Evolutionary conservation across 2,113 vertebrate species (phyloP).

Genomic region (Muntiacus muntjak): DNA sequence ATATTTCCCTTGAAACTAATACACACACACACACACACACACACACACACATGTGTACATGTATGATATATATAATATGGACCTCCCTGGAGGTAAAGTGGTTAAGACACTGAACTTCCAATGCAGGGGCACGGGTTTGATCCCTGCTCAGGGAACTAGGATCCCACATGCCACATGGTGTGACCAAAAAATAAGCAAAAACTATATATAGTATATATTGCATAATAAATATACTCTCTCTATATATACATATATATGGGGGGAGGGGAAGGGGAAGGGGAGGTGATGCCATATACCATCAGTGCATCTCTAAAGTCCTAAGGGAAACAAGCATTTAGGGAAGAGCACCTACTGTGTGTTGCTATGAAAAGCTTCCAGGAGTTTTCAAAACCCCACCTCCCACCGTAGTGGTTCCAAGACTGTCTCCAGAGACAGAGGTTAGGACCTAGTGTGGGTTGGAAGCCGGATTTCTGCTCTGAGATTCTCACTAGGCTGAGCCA

Average conservation of each 20-base stretch:
- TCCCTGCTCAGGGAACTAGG: neutral
- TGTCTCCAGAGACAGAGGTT: neutral
- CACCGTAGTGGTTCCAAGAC: neutral
- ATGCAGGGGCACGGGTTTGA: neutral
- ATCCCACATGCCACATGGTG: neutral
- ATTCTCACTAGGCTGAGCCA: neutral
- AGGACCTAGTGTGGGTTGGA: neutral
- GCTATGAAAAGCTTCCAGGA: neutral
- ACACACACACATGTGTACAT: neutral
- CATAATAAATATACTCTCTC: neutral
- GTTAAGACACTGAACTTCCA: neutral
- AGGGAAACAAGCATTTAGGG: neutral
- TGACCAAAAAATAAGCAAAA: neutral
- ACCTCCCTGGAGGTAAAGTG: neutral
- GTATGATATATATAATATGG: neutral
- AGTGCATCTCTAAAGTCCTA: neutral
- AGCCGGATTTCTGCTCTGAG: neutral
- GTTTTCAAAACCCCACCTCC: neutral
- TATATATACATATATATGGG: neutral
- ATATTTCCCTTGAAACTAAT: neutral
- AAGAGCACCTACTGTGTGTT: neutral
- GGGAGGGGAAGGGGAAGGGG: accelerated
- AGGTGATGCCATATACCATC: neutral
- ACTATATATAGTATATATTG: neutral
- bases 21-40: accelerated